Percentiles rank a stretch among this genome's conserved stretches.
phyloP scores from a whole-genome alignment of 2,797 vertebrate genomes.

The Poecilia wingei region DNA sequence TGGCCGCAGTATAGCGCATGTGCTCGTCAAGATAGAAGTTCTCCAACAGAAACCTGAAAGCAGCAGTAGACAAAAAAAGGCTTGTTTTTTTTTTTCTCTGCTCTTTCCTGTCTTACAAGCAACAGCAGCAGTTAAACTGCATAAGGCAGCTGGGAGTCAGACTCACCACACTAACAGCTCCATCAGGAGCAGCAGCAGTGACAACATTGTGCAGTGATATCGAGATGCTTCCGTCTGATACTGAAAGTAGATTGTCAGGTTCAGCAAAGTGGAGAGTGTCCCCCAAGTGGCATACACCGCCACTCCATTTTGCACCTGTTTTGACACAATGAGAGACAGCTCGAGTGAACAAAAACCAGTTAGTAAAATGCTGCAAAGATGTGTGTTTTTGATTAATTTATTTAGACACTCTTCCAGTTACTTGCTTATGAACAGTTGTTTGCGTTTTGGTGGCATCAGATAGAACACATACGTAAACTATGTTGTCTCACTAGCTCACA shows the following conservation, averaged over 20 bases:
- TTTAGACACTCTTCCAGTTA: neutral
- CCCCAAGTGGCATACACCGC: slow-evolving; percentile 77
- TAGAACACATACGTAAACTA: neutral
- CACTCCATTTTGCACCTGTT: slow-evolving; percentile 85
- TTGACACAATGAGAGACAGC: neutral
- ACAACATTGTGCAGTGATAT: slow-evolving; percentile 58
- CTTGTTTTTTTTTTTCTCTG: neutral
- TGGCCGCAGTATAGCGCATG: slow-evolving; percentile 78
- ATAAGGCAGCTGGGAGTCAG: slow-evolving; percentile 4
- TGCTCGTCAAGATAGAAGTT: slow-evolving; percentile 80
- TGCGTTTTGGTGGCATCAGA: neutral
- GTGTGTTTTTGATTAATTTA: neutral
- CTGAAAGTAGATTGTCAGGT: slow-evolving; percentile 77
- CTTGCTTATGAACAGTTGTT: neutral
- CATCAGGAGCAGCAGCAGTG: slow-evolving; percentile 68
- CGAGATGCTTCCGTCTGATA: slow-evolving; percentile 49
- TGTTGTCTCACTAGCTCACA: too few relatives aligned
- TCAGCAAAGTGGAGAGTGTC: slow-evolving; percentile 76
- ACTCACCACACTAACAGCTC: slow-evolving; percentile 69
- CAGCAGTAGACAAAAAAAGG: slow-evolving; percentile 8
- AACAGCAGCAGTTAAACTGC: slow-evolving; percentile 2
- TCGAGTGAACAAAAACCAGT: neutral
- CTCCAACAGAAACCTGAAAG: slow-evolving; percentile 82
- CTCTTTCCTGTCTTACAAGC: neutral
- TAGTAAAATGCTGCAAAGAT: neutral